Evolutionary conservation across 2,113 vertebrate genomes (phyloP).

Genomic region (Lichenostomus cassidix): DNA sequence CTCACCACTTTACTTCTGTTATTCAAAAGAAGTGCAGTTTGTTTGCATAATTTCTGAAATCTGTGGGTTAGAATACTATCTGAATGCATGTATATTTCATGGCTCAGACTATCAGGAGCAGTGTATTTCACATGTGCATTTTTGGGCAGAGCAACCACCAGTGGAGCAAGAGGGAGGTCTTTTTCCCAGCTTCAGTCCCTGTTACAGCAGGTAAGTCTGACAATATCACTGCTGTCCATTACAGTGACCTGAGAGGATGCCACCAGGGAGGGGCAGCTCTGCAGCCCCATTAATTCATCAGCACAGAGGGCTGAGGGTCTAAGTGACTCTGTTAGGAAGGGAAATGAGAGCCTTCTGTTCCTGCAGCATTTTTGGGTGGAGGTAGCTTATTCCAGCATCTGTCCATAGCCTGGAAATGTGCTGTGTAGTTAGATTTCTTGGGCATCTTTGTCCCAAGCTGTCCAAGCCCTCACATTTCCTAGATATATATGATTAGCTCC

Average conservation of each 20-base stretch:
- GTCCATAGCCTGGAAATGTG: too few species aligned
- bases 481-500: not conserved
- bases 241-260: not conserved
- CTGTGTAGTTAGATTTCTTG: not conserved
- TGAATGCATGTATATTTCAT: not conserved
- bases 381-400: not conserved
- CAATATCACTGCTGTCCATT: not conserved
- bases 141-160: not conserved
- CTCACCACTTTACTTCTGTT: not conserved
- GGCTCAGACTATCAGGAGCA: not conserved
- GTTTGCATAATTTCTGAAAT: not conserved
- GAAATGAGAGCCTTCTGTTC: not conserved
- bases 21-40: not conserved
- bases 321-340: not conserved
- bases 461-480: not conserved
- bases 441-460: not conserved
- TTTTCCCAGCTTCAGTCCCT: not conserved
- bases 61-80: not conserved
- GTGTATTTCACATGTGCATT: not conserved
- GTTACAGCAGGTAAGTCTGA: not conserved
- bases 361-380: accelerated
- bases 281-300: not conserved
- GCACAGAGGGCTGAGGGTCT: not conserved
- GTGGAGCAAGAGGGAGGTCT: too few species aligned
- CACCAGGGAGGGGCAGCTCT: too few species aligned